Base-by-base conservation (phyloP, 1,140 invertebrate genomes). In the Ceratitis capitata region DNA sequence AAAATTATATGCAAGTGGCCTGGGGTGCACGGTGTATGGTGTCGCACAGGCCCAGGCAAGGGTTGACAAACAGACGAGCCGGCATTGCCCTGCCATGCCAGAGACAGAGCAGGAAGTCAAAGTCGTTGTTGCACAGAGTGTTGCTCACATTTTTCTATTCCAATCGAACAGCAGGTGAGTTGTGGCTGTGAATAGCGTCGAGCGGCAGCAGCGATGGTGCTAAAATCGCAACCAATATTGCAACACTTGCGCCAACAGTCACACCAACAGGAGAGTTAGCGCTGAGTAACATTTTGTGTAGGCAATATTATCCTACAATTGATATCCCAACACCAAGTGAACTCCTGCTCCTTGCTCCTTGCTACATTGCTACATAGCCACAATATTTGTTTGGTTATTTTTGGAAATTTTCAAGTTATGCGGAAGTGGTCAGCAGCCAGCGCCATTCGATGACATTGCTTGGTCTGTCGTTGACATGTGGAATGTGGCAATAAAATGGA, bases 221-320 rank as follows among this genome's bases (percentile, higher is more conserved):
- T 78, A 78, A 78, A 78, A 78, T 78, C 69, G 69, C 39, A 47
- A 78, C 69, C 69, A 78, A 78, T 78, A 78, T 78, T 78, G 69
- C 69, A 42, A 78, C 42, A 78, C 69, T 78, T 78, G 69, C 39
- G n/a, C n/a, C n/a, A n/a, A n/a, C 3, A n/a, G 39, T 9, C n/a
- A 78, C 69, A 78, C 39, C 64, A n/a, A 19, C n/a, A 19, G 4
- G 12, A 19, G 64, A n/a, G 64, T 39, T 4, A 19, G 35, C 35
- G 5, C 19, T 74, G 64, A 61, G 45, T 14, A 61, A 26, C 14
- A 29, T 23, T 12, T 23, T 12, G 26, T n/a, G n/a, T n/a, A n/a
- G 58, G 58, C 12, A 23, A 29, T 19, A n/a, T 23, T 78, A 19
- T 45, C 10, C 39, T 26, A n/a, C n/a, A n/a, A 78, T 78, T 42